Percentiles rank a stretch among this genome's conserved stretches.
These are phyloP conservation scores for Hymenochirus boettgeri DNA, from an alignment of 2,113 vertebrate species.

Conservation along the genomic window DNA sequence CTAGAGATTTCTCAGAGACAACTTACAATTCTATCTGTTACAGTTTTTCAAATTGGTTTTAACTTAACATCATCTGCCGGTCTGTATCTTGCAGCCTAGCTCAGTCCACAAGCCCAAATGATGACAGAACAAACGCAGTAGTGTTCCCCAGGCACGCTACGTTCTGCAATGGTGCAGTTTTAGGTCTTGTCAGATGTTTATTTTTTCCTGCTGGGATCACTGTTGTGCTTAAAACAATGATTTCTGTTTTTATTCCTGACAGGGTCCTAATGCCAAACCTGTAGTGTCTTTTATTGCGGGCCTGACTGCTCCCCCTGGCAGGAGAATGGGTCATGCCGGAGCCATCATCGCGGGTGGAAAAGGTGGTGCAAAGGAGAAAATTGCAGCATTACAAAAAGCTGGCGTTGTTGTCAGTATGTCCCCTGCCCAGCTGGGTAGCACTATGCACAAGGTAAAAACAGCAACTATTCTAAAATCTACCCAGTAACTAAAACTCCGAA, in stretches of 20 bases:
- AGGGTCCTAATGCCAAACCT: constrained; percentile 87
- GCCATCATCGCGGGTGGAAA: constrained; percentile 97
- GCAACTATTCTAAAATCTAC: neutral
- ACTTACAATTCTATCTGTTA: too few species aligned
- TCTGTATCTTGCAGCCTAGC: neutral
- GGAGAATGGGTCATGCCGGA: constrained; percentile 93
- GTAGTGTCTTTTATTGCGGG: constrained; percentile 98
- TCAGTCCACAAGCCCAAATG: neutral
- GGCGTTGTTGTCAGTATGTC: constrained; percentile 96
- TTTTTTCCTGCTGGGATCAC: too few species aligned
- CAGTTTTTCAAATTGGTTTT: too few species aligned
- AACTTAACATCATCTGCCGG: constrained; percentile 28
- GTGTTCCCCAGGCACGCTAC: neutral
- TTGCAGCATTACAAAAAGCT: constrained; percentile 86
- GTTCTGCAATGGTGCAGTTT: constrained; percentile 11
- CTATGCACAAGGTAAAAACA: constrained; percentile 86
- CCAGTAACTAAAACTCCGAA: too few species aligned
- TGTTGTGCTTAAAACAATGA: neutral
- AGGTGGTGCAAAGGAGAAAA: constrained; percentile 97
- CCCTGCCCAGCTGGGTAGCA: constrained; percentile 92
- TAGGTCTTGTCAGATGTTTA: neutral
- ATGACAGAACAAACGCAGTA: constrained; percentile 4
- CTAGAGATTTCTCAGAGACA: too few species aligned
- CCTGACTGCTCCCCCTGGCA: constrained; percentile 88
- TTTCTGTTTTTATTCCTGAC: neutral